These are phyloP conservation scores for Ephydatia muelleri DNA, from an alignment of 37 sponge, comb jelly and placozoan species.

Conservation along the genomic window DNA sequence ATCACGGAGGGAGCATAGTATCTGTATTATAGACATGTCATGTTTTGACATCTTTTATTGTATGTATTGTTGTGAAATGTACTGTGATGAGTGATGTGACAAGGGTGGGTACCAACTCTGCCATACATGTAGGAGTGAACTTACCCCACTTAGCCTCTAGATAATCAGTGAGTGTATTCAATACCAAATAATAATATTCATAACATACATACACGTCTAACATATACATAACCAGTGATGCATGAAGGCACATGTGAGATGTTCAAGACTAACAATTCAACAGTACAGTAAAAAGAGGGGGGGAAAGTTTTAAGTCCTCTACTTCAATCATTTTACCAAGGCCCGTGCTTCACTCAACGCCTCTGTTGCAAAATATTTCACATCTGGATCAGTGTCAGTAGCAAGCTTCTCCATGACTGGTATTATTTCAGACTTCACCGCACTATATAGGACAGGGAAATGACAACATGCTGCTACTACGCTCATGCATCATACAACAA, in stretches of 20 bases:
- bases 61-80: no score
- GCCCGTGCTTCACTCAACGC: background rate
- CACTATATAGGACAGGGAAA: slow-evolving; percentile 32
- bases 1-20: no score
- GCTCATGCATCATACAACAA: background rate
- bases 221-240: slow-evolving; percentile 1
- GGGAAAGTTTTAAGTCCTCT: background rate
- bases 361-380: slow-evolving; percentile 71
- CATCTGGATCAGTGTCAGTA: slow-evolving; percentile 83
- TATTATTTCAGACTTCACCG: slow-evolving; percentile 53
- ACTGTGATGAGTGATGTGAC: no score
- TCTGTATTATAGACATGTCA: no score
- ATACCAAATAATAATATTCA: slow-evolving; percentile 1
- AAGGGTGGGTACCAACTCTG: background rate
- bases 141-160: background rate
- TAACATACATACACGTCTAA: background rate
- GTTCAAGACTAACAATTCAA: slow-evolving; percentile 3
- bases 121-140: background rate
- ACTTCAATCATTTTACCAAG: background rate
- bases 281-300: background rate
- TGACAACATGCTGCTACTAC: background rate
- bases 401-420: slow-evolving; percentile 72
- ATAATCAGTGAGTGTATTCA: background rate
- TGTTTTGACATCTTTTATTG: no score
- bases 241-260: slow-evolving; percentile 4